phyloP scores from a whole-genome alignment of 2,797 vertebrate genomes.

The Vespertilio murinus region DNA sequence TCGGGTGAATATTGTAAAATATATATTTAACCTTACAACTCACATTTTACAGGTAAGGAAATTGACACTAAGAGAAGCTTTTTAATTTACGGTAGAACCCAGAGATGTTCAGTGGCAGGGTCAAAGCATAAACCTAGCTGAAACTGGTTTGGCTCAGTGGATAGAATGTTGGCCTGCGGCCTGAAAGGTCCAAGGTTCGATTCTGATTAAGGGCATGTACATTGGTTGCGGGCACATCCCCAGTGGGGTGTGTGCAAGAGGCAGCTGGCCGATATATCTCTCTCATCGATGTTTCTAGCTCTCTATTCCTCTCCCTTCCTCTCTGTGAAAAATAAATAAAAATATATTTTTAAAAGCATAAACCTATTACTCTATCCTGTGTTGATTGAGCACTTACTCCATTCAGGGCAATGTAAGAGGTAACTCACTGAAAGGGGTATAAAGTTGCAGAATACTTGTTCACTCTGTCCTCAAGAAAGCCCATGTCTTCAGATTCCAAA shows the following conservation, averaged over 20 bases:
- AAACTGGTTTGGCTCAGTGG: too few species aligned
- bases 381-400: neutral
- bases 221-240: too few species aligned
- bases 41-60: slow-evolving; percentile 21
- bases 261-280: too few species aligned
- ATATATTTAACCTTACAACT: neutral
- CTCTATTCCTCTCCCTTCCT: too few species aligned
- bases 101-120: neutral
- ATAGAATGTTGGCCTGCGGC: too few species aligned
- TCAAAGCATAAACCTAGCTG: slow-evolving; percentile 22
- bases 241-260: too few species aligned
- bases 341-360: too few species aligned
- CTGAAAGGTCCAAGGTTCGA: too few species aligned
- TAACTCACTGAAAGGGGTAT: neutral
- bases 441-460: neutral
- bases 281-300: too few species aligned
- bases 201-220: too few species aligned
- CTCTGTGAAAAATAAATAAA: too few species aligned
- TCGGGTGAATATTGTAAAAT: neutral
- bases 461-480: neutral
- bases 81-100: neutral
- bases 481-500: slow-evolving; percentile 18
- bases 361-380: neutral
- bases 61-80: neutral
- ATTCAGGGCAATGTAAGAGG: neutral